Conservation (phyloP, 2,113 vertebrate species). For the Sinocyclocheilus rhinocerous region DNA sequence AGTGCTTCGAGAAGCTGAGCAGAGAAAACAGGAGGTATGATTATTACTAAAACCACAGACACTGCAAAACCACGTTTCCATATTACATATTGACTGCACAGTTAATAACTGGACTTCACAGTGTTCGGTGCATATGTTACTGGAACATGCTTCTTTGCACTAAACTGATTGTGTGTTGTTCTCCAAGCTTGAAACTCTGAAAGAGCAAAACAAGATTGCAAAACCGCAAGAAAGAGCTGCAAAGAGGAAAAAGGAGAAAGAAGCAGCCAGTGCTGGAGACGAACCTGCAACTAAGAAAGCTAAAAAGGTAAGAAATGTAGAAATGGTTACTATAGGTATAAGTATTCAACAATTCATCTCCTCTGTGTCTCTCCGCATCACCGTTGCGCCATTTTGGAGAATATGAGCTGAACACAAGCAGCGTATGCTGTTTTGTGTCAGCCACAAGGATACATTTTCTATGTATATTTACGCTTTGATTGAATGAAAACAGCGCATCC, state of each 20-base stretch:
- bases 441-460: too few species aligned
- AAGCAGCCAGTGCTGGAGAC: conserved; percentile 63
- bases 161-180: neutral
- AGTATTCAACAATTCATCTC: too few species aligned
- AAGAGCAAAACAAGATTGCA: conserved; percentile 81
- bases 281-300: conserved; percentile 69
- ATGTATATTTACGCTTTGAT: too few species aligned
- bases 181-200: conserved; percentile 87
- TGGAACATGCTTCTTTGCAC: neutral
- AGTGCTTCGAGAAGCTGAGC: conserved; percentile 89
- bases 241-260: conserved; percentile 84
- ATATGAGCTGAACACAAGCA: too few species aligned
- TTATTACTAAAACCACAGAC: neutral
- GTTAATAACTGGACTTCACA: neutral
- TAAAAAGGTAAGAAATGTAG: conserved; percentile 72
- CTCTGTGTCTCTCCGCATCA: too few species aligned
- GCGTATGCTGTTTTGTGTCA: too few species aligned
- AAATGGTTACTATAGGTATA: accelerated
- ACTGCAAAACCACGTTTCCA: neutral
- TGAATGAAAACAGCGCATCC: too few species aligned
- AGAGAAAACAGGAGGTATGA: conserved; percentile 83
- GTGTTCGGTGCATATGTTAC: neutral
- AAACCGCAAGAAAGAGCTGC: conserved; percentile 83
- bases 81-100: neutral
- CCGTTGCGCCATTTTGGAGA: too few species aligned